These are phyloP conservation scores for Furnarius figulus DNA, from an alignment of 2,113 vertebrate genomes.

Conservation along the genomic window DNA sequence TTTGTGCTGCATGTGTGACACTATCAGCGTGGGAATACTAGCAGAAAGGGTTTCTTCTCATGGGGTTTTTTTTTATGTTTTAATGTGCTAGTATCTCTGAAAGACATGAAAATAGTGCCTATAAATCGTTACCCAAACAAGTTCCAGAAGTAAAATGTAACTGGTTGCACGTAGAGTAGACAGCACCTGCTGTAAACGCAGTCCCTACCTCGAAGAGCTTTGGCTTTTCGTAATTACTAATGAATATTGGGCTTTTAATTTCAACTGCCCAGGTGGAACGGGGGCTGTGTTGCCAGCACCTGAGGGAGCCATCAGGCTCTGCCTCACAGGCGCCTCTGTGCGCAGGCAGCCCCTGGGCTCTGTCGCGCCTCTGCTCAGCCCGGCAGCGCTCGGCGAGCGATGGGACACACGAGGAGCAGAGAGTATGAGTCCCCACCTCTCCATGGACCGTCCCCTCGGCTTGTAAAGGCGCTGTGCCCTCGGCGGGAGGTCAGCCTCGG, in stretches of 20 bases:
- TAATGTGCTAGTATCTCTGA: neutral
- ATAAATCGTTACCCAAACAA: neutral
- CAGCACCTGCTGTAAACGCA: neutral
- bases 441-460: fast-evolving
- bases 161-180: neutral
- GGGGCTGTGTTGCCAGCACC: fast-evolving
- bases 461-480: neutral
- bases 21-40: neutral
- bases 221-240: neutral
- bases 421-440: no score
- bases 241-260: neutral
- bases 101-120: neutral
- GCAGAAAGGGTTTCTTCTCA: neutral
- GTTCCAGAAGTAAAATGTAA: neutral
- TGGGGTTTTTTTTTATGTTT: neutral
- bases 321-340: neutral
- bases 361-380: fast-evolving
- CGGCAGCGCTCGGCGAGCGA: neutral
- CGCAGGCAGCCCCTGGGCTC: no score
- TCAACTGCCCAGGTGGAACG: fast-evolving
- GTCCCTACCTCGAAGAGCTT: neutral
- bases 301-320: fast-evolving
- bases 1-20: neutral
- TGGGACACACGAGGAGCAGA: neutral
- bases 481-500: neutral